Conservation (phyloP, 1,140 invertebrate species). For the Penaeus japonicus region DNA sequence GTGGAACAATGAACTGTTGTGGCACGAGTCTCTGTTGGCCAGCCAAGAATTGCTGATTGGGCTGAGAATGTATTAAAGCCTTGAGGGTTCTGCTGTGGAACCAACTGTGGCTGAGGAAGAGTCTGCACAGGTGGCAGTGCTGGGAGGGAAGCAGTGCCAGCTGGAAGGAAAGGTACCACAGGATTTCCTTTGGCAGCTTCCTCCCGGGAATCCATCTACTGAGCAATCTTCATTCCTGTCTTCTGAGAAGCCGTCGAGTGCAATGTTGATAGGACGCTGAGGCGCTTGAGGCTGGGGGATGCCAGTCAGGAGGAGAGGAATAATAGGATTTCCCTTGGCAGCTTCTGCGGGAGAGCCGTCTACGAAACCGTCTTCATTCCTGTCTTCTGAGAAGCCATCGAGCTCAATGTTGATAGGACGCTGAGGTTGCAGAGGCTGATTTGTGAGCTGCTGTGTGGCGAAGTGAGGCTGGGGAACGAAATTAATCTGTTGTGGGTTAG, state of each 20-base stretch:
- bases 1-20: background rate
- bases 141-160: constrained; percentile 3
- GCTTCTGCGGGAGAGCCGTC: background rate
- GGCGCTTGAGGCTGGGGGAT: background rate
- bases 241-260: constrained; percentile 10
- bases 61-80: background rate
- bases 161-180: background rate
- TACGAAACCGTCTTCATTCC: constrained; percentile 31
- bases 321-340: background rate
- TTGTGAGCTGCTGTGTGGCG: too few relatives aligned
- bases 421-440: background rate
- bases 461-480: too few relatives aligned
- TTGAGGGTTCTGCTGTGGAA: constrained; percentile 20
- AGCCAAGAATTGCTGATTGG: constrained; percentile 8
- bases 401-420: background rate
- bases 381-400: constrained; percentile 25
- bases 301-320: background rate
- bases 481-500: too few relatives aligned
- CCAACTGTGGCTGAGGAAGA: constrained; percentile 47
- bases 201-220: constrained; percentile 13
- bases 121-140: constrained; percentile 3
- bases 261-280: background rate
- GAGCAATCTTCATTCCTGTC: constrained; percentile 40
- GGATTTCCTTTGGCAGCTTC: background rate
- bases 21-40: too few relatives aligned